These are phyloP conservation scores for Reticulitermes speratus DNA, from an alignment of 1,140 invertebrate genomes.

Conservation along the genomic window DNA sequence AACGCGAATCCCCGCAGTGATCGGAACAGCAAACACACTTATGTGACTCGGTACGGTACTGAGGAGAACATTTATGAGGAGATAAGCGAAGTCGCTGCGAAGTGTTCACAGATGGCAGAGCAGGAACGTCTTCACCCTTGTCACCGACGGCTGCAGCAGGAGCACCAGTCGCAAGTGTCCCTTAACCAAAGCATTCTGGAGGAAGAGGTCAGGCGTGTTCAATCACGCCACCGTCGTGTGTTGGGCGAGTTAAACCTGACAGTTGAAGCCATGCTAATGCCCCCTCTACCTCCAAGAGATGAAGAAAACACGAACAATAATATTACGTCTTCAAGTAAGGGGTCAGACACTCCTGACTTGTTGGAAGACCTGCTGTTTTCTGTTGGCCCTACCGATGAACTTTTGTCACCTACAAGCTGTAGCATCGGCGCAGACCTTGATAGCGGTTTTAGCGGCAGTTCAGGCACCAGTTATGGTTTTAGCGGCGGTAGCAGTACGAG, in stretches of 20 bases:
- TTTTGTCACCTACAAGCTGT: conserved; percentile 66
- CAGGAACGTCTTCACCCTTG: neutral
- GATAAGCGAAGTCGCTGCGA: conserved; percentile 57
- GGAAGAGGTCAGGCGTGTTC: conserved; percentile 77
- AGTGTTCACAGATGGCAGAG: neutral
- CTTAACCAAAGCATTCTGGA: conserved; percentile 40
- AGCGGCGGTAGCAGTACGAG: neutral
- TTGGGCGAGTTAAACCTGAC: conserved; percentile 82
- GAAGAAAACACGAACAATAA: conserved; percentile 17
- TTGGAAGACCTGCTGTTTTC: conserved; percentile 55
- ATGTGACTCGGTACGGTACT: conserved; percentile 74
- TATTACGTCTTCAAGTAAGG: conserved; percentile 32
- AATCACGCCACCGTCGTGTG: conserved; percentile 73
- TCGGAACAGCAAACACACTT: conserved; percentile 58
- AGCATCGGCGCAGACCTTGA: conserved; percentile 57
- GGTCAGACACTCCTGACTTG: neutral
- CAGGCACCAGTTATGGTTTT: conserved; percentile 19
- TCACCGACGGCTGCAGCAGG: neutral
- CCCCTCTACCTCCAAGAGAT: conserved; percentile 46
- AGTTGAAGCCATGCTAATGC: conserved; percentile 86
- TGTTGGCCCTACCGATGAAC: conserved; percentile 69
- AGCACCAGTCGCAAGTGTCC: conserved; percentile 19
- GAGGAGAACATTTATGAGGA: conserved; percentile 88
- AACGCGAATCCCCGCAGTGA: neutral
- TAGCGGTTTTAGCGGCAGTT: conserved; percentile 75